Base-by-base conservation (phyloP, 2,113 vertebrate species). In the Athene cunicularia region DNA sequence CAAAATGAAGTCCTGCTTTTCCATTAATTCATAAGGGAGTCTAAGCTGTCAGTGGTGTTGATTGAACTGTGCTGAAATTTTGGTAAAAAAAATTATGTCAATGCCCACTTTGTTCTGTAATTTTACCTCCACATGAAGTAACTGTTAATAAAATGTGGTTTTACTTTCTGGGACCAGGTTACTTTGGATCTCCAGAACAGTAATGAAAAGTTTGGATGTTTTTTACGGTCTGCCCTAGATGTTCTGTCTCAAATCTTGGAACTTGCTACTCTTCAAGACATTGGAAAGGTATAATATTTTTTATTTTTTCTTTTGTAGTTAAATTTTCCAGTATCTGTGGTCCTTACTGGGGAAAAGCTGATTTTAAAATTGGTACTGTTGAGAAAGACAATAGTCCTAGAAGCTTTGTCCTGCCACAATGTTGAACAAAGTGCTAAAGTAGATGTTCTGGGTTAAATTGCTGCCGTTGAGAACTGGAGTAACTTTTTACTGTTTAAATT, bases 191-290 rank as follows among this genome's bases (percentile, higher is more conserved):
- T 99, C 67, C 99, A 99, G 98, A 99, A 97, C 96, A 98, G 71
- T 95, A 99, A 98, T 66, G 99, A 99, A 95, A 99, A 99, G 97
- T 99, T 99, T 95, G 99, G 99, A 41, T 80, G 98, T n/a, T 99
- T 99, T 80, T 97, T 99, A 81, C 98, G 99, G 3, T 96, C 99
- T 19, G 98, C 99, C 20, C 96, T 99, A 66, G 99, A 99, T 63
- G 99, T 99, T 70, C 98, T 99, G 27, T 99, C 99, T 39, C 99
- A 99, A 93, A 97, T 99, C 56, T 98, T 99, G 41, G 99, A 99
- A 96, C 93, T 99, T 96, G 99, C 99, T 9, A 99, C 99, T 3
- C 98, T 99, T 20, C 98, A 99, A 28, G 99, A 99, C 97, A 99
- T 99, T 33, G 99, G 99, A 90, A 99, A 99, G 98, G 99, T 99